Percentiles rank a stretch among this genome's conserved stretches.
These are phyloP conservation scores for Andrena cerasifolii DNA, from an alignment of 1,140 invertebrate species.

Conservation along the genomic window DNA sequence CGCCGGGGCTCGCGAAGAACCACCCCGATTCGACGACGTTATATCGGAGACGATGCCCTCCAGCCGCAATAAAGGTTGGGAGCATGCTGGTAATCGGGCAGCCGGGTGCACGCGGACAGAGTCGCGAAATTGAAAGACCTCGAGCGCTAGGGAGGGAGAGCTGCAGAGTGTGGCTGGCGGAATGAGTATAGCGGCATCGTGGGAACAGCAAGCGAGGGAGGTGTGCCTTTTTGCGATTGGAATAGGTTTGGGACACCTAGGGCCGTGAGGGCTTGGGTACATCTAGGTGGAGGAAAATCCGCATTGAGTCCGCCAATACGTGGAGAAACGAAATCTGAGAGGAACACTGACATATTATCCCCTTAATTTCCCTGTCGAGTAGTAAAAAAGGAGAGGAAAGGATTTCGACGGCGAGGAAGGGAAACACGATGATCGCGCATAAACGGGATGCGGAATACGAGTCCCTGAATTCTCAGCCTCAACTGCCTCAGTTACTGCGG, in stretches of 20 bases:
- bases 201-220: too few relatives aligned
- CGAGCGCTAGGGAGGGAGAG: slow-evolving; percentile 24
- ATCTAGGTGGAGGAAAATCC: too few relatives aligned
- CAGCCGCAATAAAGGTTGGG: slow-evolving; percentile 39
- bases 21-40: slow-evolving; percentile 62
- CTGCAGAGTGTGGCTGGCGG: too few relatives aligned
- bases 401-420: neutral
- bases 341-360: neutral
- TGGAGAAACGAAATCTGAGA: neutral
- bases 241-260: too few relatives aligned
- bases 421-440: slow-evolving; percentile 35
- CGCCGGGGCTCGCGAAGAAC: slow-evolving; percentile 48
- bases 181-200: too few relatives aligned
- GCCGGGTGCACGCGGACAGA: neutral
- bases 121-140: slow-evolving; percentile 47
- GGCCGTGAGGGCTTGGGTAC: too few relatives aligned
- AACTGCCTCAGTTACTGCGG: slow-evolving; percentile 30
- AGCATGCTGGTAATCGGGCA: slow-evolving; percentile 32
- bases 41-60: slow-evolving; percentile 32
- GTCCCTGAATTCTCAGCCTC: slow-evolving; percentile 17
- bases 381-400: neutral
- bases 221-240: too few relatives aligned
- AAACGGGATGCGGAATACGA: slow-evolving; percentile 32
- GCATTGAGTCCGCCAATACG: too few relatives aligned
- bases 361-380: neutral